Percentiles rank a stretch among this genome's conserved stretches.
These are phyloP conservation scores for Austrofundulus limnaeus DNA, from an alignment of 2,113 vertebrate genomes.

Conservation along the genomic window DNA sequence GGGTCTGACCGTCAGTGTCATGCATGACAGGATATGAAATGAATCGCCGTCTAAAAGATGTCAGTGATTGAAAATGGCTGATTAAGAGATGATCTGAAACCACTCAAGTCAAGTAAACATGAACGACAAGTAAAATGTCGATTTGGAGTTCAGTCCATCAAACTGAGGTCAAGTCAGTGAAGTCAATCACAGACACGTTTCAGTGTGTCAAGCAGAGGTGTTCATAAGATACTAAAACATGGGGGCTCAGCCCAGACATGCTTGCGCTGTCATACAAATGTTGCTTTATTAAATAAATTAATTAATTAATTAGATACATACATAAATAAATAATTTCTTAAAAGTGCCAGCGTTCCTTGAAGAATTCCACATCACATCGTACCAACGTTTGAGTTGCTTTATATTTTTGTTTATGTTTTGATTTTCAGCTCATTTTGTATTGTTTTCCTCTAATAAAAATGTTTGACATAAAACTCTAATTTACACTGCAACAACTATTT, in stretches of 20 bases:
- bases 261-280: no score
- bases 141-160: conserved; percentile 7
- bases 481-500: no score
- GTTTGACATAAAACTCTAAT: no score
- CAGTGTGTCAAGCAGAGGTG: conserved; percentile 2
- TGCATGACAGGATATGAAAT: not conserved
- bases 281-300: no score
- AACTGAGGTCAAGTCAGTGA: conserved; percentile 5
- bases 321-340: no score
- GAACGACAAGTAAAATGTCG: conserved; percentile 11
- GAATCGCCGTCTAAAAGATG: not conserved
- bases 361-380: no score
- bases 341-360: no score
- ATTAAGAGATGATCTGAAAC: conserved; percentile 5
- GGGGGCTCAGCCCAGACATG: not conserved
- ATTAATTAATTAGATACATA: no score
- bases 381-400: no score
- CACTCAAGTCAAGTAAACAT: not conserved
- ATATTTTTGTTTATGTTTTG: no score
- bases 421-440: no score
- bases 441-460: no score
- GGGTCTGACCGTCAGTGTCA: not conserved
- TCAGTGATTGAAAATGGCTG: conserved; percentile 3
- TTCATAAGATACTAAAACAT: not conserved
- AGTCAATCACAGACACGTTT: not conserved